Base-by-base conservation (phyloP, 2,797 vertebrate genomes). In the Acanthurus leucopareius region DNA sequence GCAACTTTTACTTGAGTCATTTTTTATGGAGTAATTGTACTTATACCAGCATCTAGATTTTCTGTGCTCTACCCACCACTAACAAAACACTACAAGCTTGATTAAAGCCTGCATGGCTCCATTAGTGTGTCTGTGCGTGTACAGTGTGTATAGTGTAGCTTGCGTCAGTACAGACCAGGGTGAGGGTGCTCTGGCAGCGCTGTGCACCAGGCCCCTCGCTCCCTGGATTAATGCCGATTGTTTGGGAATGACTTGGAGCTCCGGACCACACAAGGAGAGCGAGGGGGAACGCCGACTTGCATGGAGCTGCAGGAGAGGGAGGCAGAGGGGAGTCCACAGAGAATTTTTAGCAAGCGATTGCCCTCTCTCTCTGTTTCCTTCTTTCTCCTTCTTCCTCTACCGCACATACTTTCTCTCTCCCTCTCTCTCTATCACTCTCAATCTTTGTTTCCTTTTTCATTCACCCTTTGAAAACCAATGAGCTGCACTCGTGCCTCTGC, bases 261-360 rank as follows among this genome's bases (percentile, higher is more conserved):
- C 75, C 40, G 60, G 95, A 95, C 95, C 95, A 95, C 95, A 95
- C 94, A 96, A 87, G 89, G 83, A 93, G 95, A 91, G 76, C 32
- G 69, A 68, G 81, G 77, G 85, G 86, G 84, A 83, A 83, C 70
- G 76, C 52, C 73, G 75, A 81, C 85, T 79, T 84, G 79, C 49
- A 1, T 60, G 52, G 66, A 72, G 82, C 86, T 85, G 63, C 80
- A 75, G 77, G 79, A 83, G 82, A 88, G 83, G 67, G 63, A 57
- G 75, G 74, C 61, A 32, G 28, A 32, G 28, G 32, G 74, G 22
- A 82, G 83, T 72, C 87, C 75, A 45, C 56, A 28, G 58, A 88
- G 79, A 73, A 61, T 58, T 89, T 79, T 69, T 57, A 82, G 77
- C 69, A 53, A 77, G 73, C 19, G 13, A 51, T 65, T 85, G 68